Conservation (phyloP, 2,797 vertebrate species). For the Aldrovandia affinis region DNA sequence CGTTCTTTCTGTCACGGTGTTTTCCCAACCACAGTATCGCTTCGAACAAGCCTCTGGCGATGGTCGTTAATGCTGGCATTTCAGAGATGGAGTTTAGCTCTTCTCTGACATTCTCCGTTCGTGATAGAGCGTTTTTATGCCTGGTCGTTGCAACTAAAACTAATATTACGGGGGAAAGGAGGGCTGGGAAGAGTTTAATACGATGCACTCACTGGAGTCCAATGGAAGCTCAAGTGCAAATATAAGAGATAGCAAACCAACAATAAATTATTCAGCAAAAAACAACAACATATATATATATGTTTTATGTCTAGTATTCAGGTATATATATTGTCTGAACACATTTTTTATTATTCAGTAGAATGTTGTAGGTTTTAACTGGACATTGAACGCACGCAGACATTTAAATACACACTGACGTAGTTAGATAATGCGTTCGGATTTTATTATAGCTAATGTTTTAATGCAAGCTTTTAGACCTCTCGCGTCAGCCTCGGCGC, state of each 20-base stretch:
- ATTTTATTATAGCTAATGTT: conserved; percentile 54
- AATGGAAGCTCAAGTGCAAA: background rate
- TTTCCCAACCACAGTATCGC: background rate
- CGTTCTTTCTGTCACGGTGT: background rate
- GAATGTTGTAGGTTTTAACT: too few species aligned
- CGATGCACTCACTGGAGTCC: background rate
- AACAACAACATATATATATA: too few species aligned
- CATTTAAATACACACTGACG: conserved; percentile 43
- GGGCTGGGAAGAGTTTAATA: background rate
- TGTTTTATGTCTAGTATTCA: too few species aligned
- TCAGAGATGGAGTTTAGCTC: background rate
- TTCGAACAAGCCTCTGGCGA: background rate
- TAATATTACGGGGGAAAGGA: background rate
- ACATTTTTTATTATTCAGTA: too few species aligned
- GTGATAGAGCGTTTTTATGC: background rate
- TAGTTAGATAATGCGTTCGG: conserved; percentile 63
- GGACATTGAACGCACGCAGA: background rate
- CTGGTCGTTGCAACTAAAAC: background rate
- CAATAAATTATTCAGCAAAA: background rate
- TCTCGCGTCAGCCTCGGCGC: conserved; percentile 28
- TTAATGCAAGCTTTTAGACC: conserved; percentile 49
- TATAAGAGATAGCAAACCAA: background rate
- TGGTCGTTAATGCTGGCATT: background rate
- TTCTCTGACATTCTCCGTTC: background rate
- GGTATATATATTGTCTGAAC: too few species aligned